A percentile compares a stretch with the other conserved stretches of the same genome.
Evolutionary conservation across 2,797 vertebrate genomes (phyloP).

Genomic region (Darevskia mixta): DNA sequence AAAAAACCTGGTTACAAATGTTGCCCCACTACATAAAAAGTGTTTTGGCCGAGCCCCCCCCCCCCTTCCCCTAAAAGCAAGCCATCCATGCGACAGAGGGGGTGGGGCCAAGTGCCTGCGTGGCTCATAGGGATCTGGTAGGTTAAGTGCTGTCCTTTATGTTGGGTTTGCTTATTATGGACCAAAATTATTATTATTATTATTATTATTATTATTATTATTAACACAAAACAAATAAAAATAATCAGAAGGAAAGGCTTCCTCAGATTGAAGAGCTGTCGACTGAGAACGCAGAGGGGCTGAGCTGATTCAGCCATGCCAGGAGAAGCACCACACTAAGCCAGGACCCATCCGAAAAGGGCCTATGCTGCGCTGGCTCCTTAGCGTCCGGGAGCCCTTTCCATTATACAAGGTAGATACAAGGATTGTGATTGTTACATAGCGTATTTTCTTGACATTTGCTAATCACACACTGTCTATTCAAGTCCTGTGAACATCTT

Average conservation of each 20-base stretch:
- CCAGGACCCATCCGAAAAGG: conserved; percentile 6
- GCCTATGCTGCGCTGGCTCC: conserved; percentile 10
- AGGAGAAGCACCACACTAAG: conserved; percentile 15
- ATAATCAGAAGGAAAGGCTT: conserved; percentile 46
- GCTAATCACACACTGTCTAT: conserved; percentile 46
- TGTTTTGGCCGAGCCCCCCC: conserved; percentile 55
- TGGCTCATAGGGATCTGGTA: conserved; percentile 40
- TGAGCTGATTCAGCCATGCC: conserved; percentile 31
- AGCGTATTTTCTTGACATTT: conserved; percentile 74
- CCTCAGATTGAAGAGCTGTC: conserved; percentile 54
- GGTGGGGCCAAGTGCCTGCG: background rate
- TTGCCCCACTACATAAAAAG: conserved; percentile 67
- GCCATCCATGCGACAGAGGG: conserved; percentile 53
- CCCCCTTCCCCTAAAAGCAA: conserved; percentile 64
- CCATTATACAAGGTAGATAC: conserved; percentile 75
- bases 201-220: too few relatives aligned
- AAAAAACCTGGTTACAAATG: conserved; percentile 81
- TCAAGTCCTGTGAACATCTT: conserved; percentile 36
- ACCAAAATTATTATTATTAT: conserved; percentile 33
- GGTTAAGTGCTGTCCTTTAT: conserved; percentile 40
- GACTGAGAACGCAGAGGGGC: conserved; percentile 31
- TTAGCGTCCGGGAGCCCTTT: conserved; percentile 82
- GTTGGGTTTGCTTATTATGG: background rate
- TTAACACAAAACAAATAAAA: background rate
- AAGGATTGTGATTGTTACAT: conserved; percentile 67